Evolutionary conservation across 2,888 invertebrate genomes (phyloP).

Genomic region (Macropis europaea): DNA sequence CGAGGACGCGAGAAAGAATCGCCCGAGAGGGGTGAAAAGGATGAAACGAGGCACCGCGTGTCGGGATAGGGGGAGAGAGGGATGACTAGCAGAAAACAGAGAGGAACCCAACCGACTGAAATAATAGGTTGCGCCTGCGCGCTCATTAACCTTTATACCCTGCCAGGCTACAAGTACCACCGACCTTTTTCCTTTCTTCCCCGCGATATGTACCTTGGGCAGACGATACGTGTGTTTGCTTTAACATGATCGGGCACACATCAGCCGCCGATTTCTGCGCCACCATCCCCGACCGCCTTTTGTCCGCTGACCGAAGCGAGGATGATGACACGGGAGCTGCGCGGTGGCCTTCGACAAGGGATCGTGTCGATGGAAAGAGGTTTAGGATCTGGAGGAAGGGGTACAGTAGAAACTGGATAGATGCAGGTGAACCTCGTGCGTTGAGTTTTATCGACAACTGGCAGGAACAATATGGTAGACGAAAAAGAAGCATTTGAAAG

Average conservation of each 20-base stretch:
- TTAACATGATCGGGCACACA: slow-evolving; percentile 59
- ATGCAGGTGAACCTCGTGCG: no score
- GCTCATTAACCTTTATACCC: slow-evolving; percentile 80
- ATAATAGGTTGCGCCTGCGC: slow-evolving; percentile 79
- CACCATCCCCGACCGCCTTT: slow-evolving; percentile 14
- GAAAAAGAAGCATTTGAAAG: no score
- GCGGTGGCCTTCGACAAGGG: background rate
- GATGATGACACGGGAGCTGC: background rate
- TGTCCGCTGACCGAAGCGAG: slow-evolving; percentile 3
- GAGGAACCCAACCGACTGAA: slow-evolving; percentile 74
- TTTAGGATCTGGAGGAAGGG: no score
- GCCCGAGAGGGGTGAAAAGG: slow-evolving; percentile 47
- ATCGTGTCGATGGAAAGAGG: no score
- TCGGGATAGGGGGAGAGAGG: slow-evolving; percentile 18
- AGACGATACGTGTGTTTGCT: slow-evolving; percentile 65
- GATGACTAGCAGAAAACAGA: slow-evolving; percentile 49
- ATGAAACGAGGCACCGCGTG: slow-evolving; percentile 6
- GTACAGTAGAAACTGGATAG: no score
- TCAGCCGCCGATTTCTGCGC: slow-evolving; percentile 43
- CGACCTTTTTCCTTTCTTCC: slow-evolving; percentile 75
- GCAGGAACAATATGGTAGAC: no score
- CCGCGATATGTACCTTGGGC: slow-evolving; percentile 41
- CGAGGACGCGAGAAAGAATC: slow-evolving; percentile 14
- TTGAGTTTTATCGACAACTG: no score
- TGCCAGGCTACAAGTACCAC: slow-evolving; percentile 75